phyloP scores from a whole-genome alignment of 1,140 invertebrate genomes.

The Trinorchestia longiramus region DNA sequence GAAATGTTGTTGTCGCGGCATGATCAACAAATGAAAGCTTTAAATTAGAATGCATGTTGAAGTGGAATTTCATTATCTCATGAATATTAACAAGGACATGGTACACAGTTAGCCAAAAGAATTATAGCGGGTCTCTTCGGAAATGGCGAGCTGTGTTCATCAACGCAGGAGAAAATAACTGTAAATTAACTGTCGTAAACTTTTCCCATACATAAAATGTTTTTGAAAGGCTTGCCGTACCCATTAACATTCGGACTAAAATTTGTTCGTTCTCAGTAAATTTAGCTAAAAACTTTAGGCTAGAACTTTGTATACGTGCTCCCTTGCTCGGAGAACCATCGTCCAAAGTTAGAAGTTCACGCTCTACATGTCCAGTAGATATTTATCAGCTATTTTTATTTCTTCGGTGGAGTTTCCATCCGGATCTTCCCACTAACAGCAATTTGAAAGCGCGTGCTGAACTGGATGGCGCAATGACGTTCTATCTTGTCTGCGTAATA shows the following conservation, averaged over 20 bases:
- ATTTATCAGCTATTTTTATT: not conserved
- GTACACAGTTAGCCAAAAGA: not conserved
- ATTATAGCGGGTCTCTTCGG: not conserved
- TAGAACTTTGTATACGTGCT: not conserved
- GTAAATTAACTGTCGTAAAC: not conserved
- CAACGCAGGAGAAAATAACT: not conserved
- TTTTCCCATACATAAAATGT: not conserved
- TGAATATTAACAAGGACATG: not conserved
- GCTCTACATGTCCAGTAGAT: not conserved
- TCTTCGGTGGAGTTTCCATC: not conserved
- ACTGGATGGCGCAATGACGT: not conserved
- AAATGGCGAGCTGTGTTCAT: not conserved
- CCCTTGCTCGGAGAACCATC: not conserved
- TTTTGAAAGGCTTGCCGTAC: not conserved
- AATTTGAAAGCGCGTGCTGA: not conserved
- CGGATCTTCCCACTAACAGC: not conserved
- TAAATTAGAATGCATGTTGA: not conserved
- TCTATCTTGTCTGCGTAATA: not conserved
- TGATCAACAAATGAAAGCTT: not conserved
- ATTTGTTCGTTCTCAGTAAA: not conserved
- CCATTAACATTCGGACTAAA: not conserved
- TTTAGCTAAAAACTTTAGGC: not conserved
- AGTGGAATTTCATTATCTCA: not conserved
- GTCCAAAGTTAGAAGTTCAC: not conserved
- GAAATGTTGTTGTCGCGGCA: conserved; percentile 24